These are phyloP conservation scores for Vespertilio murinus DNA, from an alignment of 2,797 vertebrate species.

Conservation along the genomic window DNA sequence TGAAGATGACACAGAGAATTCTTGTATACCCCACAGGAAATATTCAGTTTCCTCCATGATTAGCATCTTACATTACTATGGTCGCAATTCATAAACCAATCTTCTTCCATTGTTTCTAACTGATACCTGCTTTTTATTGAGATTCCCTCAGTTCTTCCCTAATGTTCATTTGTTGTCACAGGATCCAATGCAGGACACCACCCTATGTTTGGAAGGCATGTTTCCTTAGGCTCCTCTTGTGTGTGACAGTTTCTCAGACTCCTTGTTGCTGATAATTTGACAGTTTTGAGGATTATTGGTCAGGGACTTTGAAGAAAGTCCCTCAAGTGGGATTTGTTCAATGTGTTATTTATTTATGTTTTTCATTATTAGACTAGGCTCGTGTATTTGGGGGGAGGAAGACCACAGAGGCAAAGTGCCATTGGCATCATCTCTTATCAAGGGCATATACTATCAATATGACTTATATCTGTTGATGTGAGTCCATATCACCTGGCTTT, in stretches of 20 bases:
- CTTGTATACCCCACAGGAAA: accelerated
- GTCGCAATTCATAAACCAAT: neutral
- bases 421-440: neutral
- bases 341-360: neutral
- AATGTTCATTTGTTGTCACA: neutral
- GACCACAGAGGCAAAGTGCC: neutral
- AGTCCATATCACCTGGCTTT: neutral
- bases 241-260: neutral
- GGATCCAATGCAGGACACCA: neutral
- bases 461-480: neutral
- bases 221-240: neutral
- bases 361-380: neutral
- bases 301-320: neutral
- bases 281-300: neutral
- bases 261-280: neutral
- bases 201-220: neutral
- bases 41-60: neutral
- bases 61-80: neutral
- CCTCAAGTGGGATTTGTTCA: neutral
- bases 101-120: neutral
- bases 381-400: neutral
- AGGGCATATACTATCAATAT: neutral
- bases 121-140: neutral
- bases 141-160: neutral
- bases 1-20: neutral